These are phyloP conservation scores for Alitta virens DNA, from an alignment of 2,888 invertebrate genomes.

Conservation along the genomic window DNA sequence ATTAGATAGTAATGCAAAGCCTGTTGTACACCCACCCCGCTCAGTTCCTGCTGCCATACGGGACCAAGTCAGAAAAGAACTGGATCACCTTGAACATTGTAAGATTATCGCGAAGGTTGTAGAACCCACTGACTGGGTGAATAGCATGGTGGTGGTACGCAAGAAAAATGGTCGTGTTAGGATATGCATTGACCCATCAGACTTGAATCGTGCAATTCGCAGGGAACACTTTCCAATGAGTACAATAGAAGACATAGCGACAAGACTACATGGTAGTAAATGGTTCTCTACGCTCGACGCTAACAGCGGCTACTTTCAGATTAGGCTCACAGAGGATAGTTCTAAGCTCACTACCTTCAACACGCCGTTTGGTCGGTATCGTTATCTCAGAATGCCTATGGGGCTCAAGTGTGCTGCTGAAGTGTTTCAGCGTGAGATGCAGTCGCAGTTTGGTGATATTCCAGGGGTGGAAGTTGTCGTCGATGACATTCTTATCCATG, in stretches of 20 bases:
- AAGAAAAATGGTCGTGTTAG: slow-evolving; percentile 1
- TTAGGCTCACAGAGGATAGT: neutral
- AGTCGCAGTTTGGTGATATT: neutral
- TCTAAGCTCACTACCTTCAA: neutral
- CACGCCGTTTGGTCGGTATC: neutral
- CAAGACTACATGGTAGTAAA: neutral
- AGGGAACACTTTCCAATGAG: neutral
- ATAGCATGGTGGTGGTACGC: too few relatives aligned
- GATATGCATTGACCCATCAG: neutral
- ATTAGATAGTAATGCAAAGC: too few relatives aligned
- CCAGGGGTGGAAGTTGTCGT: too few relatives aligned
- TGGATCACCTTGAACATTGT: too few relatives aligned
- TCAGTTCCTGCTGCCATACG: too few relatives aligned
- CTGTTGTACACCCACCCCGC: too few relatives aligned
- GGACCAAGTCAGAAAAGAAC: too few relatives aligned
- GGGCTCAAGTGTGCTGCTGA: neutral
- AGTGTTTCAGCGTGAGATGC: neutral
- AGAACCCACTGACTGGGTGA: too few relatives aligned
- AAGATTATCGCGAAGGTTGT: too few relatives aligned
- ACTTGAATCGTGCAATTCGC: neutral
- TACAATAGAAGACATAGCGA: neutral
- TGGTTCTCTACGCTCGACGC: neutral
- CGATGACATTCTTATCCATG: too few relatives aligned
- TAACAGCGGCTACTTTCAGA: neutral
- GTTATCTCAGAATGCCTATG: neutral